Evolutionary conservation across 2,113 vertebrate species (phyloP), one percentile per base, ranked within the genome.

Genomic region (Oceanodroma tethys): DNA sequence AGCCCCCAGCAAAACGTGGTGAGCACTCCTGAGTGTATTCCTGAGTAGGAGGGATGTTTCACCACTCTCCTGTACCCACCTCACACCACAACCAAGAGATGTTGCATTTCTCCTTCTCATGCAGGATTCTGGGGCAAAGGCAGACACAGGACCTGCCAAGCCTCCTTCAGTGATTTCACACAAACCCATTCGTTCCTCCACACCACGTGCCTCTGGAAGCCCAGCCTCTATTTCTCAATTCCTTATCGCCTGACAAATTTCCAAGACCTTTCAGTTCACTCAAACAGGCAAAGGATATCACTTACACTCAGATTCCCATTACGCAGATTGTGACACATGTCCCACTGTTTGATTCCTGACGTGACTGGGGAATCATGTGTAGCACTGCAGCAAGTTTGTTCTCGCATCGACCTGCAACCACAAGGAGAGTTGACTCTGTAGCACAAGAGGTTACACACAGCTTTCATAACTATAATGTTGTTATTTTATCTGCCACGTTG

Each of bases 151-250:
- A 74, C 9, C 73, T 71, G 56, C 26, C 0, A 0, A 68, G 34
- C 5, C 23, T 75, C 22, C 47, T 79, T 62, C 52, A 50, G 22
- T 8, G n/a, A 16, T 58, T 86, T 81, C 43, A 78, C 40, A 53
- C 20, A 59, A 78, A 14, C 16, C 9, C 3, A 1, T 30, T 72
- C 0, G 1, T 38, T 75, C 43, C 60, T 78, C 59, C 19, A 36
- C 22, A 47, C 8, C 14, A 25, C 4, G 0, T 17, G 10, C 11
- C 14, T 53, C 19, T 16, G 67, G 73, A 74, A 81, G 18, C 43
- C 14, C 29, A 63, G 27, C 17, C 20, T 78, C 50, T 81, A 27
- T 55, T 89, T 84, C 56, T 71, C 40, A 60, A 2, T 75, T 95
- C 47, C 74, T 78, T 81, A 68, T 55, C 47, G n/a, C 18, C 78